Evolutionary conservation across 2,113 vertebrate species (phyloP), one percentile per base, ranked within the genome.

Genomic region (Jacana jacana): DNA sequence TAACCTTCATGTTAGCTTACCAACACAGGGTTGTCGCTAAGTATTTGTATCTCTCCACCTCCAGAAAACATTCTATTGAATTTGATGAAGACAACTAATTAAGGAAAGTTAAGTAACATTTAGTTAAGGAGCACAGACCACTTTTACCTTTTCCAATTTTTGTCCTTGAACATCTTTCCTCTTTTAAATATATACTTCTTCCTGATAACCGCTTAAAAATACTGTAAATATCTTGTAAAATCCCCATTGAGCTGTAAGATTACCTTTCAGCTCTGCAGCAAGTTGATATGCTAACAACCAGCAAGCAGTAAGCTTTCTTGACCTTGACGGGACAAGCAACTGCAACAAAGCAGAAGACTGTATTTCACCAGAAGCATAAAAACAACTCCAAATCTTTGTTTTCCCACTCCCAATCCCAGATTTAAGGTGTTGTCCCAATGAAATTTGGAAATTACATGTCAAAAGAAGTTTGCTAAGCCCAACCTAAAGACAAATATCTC

Each of bases 231-330:
- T 86, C 89, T 82, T 87, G 77, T 54, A 93, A 94, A 97, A 97
- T 96, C 95, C 89, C 88, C 4, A n/a, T 55, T 93, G 96, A 94
- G 73, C 91, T 96, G 82, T 54, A 86, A 97, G 96, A 97, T 96
- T 95, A 95, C 93, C 82, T 96, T 96, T 96, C 92, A 96, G 95
- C 77, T 95, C 80, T 89, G 95, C 85, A 95, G 91, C 88, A 81
- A 81, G 91, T 86, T 95, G 95, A 97, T 97, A 97, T 89, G 96
- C 91, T 96, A 97, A 97, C 73, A 97, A 78, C 70, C 89, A 89
- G 89, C 51, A 60, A 93, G 84, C 71, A 76, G 66, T 94, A 89
- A 96, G 93, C 92, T 95, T 82, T 87, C 92, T 11, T 96, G 95
- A 95, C 95, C 95, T 97, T 97, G 96, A 95, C 10, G 57, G 76